These are phyloP conservation scores for Cyphomyrus plagiostoma DNA, from an alignment of 2,113 vertebrate genomes.

Conservation along the genomic window DNA sequence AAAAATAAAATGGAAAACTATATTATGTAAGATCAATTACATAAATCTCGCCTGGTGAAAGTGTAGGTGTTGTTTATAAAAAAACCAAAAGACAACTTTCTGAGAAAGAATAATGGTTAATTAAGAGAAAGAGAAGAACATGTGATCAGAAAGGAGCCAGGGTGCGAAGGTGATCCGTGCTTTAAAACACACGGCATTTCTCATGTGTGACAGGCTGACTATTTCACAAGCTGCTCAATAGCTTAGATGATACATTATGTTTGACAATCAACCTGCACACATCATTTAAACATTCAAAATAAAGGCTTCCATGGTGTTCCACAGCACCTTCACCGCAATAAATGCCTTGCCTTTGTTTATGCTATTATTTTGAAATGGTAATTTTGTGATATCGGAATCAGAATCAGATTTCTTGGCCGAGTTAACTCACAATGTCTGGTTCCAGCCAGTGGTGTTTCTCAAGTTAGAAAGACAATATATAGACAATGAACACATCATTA, in stretches of 20 bases:
- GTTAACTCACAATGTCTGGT: background rate
- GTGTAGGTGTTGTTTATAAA: constrained; percentile 34
- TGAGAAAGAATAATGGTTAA: background rate
- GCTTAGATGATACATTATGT: background rate
- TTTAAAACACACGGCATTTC: background rate
- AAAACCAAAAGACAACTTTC: background rate
- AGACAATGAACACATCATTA: background rate
- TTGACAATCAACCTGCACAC: background rate
- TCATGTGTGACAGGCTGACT: background rate
- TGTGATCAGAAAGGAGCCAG: background rate
- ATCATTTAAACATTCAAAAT: background rate
- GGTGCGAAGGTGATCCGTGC: background rate
- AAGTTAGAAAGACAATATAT: background rate
- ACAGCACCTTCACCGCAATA: background rate
- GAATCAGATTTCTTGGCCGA: background rate
- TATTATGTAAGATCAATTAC: constrained; percentile 32
- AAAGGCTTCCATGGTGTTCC: background rate
- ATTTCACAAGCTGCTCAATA: background rate
- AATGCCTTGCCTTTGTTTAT: background rate
- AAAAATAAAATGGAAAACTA: constrained; percentile 30
- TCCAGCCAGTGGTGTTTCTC: background rate
- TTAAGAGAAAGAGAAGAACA: constrained; percentile 13
- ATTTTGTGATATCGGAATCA: background rate
- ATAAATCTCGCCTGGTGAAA: constrained; percentile 38
- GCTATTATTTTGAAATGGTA: background rate